Evolutionary conservation across 2,888 invertebrate genomes (phyloP), one percentile per base, ranked within the genome.

Genomic region (Orthosia gracilis): DNA sequence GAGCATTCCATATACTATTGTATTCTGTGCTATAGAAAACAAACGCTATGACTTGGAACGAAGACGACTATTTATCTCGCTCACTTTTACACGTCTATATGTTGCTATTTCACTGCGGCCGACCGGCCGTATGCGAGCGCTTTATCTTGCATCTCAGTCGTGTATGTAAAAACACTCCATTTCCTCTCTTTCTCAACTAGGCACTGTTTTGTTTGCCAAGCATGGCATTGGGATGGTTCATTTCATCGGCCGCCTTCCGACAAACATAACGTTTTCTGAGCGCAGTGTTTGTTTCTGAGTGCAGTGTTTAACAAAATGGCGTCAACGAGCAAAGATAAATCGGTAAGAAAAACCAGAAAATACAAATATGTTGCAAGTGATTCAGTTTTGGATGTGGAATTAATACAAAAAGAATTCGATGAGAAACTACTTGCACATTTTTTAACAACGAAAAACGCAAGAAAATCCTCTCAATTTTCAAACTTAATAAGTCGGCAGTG

Each of bases 281-380:
- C 59, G 45, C 13, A 31, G 55, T 72, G 50, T 67, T 57, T 59
- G 58, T 17, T 47, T 45, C 0, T 50, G 9, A 26, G 63, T 63
- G 45, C 15, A 45, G 58, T 72, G 50, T 67, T 57, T 59, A 3
- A 65, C 49, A 80, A 83, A 67, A 80, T 80, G 80, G 80, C 80
- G 67, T 79, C 79, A 9, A 63, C 63, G 2, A 73, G 67, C 23
- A 45, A 40, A 45, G 23, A 1, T 26, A 3, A 0, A 21, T 23
- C 45, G 62, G 66, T 71, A 58, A 62, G 26, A 69, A 54, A 17
- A 23, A 12, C 11, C 13, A 50, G 12, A 54, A 47, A 31, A 58
- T 13, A 45, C 21, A 18, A n/a, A n/a, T 13, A 7, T 3, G 18
- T 0, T 23, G 13, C 62, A 9, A 49, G 45, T 31, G 26, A 59